These are phyloP conservation scores for Aurelia coerulea DNA, from an alignment of 30 jellyfish, hydroid and myxozoan species.

Conservation along the genomic window DNA sequence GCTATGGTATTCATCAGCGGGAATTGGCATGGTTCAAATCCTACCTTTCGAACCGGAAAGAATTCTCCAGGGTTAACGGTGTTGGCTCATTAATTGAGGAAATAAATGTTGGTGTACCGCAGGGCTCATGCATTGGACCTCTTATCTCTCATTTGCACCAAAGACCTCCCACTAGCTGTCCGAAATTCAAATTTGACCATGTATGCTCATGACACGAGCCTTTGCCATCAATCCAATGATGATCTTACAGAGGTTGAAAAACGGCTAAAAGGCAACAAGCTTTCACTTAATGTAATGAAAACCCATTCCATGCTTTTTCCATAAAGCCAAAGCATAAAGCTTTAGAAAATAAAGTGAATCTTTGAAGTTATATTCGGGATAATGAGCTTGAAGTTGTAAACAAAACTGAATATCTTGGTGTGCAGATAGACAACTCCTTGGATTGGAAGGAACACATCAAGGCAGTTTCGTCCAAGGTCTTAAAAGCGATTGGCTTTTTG, in stretches of 20 bases:
- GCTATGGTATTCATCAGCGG: conserved; percentile 3
- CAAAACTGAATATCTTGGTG: background rate
- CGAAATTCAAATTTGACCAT: conserved; percentile 1
- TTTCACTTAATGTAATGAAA: too few species aligned
- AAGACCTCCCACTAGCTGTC: conserved; percentile 1
- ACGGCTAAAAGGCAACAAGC: too few species aligned
- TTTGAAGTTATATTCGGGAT: background rate
- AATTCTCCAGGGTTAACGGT: background rate
- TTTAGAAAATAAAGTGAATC: background rate
- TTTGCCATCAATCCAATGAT: too few species aligned
- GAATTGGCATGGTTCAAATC: background rate
- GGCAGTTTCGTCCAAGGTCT: too few species aligned
- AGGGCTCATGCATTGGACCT: background rate
- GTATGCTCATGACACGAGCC: background rate
- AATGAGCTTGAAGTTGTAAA: background rate
- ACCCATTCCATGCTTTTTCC: too few species aligned
- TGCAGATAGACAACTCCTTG: too few species aligned
- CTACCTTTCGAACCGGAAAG: background rate
- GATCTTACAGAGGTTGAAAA: too few species aligned
- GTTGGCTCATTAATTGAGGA: conserved; percentile 2
- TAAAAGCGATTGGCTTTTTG: too few species aligned
- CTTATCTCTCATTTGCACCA: too few species aligned
- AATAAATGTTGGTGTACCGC: conserved; percentile 3
- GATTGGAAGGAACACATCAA: too few species aligned
- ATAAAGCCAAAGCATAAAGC: too few species aligned